Conservation (phyloP, 2,113 vertebrate genomes). For the Trichomycterus rosablanca region DNA sequence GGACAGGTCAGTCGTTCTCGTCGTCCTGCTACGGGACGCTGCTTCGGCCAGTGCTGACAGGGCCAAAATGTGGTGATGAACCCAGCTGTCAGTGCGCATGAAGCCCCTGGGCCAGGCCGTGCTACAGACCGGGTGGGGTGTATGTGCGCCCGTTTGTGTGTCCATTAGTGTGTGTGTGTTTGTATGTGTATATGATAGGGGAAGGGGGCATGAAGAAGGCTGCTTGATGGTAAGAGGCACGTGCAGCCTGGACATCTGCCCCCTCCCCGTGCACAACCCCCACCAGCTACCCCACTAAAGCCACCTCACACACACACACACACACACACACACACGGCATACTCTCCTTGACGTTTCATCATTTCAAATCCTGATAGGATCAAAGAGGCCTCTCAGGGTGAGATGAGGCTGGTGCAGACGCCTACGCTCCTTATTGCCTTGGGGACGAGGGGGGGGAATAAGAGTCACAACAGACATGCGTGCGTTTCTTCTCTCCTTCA, state of each 20-base stretch:
- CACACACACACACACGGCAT: neutral
- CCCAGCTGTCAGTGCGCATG: conserved; percentile 46
- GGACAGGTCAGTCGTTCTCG: conserved; percentile 7
- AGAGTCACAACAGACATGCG: conserved; percentile 2
- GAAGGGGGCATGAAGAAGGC: conserved; percentile 19
- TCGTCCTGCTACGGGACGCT: conserved; percentile 7
- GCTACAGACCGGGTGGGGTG: conserved; percentile 26
- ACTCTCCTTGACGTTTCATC: conserved; percentile 39
- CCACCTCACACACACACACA: conserved; percentile 22
- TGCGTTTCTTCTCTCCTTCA: conserved; percentile 35
- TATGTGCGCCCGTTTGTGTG: conserved; percentile 16
- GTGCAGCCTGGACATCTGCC: conserved; percentile 52
- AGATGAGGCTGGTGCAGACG: conserved; percentile 40
- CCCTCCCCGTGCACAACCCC: conserved; percentile 37
- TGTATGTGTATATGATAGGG: conserved; percentile 11
- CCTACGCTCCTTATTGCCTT: conserved; percentile 48
- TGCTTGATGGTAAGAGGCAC: conserved; percentile 43
- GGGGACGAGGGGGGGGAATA: conserved; percentile 45
- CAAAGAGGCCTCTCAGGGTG: conserved; percentile 47
- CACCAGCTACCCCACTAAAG: conserved; percentile 39
- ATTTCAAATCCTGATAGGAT: conserved; percentile 51
- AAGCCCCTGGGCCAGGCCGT: conserved; percentile 28
- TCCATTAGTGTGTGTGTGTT: conserved; percentile 9
- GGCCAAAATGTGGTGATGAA: conserved; percentile 24
- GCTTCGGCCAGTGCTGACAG: conserved; percentile 13